Evolutionary conservation across 1,140 invertebrate genomes (phyloP).

Genomic region (Meloidogyne floridensis): DNA sequence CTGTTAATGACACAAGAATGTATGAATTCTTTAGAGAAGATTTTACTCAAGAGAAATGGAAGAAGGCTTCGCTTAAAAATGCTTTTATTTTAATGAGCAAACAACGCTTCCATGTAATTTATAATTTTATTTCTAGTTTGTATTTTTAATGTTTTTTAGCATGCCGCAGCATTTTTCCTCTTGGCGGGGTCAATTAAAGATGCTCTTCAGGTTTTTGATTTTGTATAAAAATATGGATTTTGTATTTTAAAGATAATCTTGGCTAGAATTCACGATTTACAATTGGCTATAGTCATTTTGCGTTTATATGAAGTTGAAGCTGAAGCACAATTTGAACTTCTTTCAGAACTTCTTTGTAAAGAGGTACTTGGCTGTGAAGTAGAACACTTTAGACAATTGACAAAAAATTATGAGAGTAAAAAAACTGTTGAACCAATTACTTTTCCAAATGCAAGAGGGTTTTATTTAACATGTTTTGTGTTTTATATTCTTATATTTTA

Average conservation of each 20-base stretch:
- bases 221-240: conserved; percentile 19
- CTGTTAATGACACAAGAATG: conserved; percentile 84
- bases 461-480: conserved; percentile 10
- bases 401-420: conserved; percentile 67
- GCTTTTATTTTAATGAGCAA: conserved; percentile 92
- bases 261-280: conserved; percentile 89
- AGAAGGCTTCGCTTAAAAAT: conserved; percentile 94
- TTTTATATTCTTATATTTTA: conserved; percentile 63
- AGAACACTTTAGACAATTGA: conserved; percentile 67
- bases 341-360: conserved; percentile 57
- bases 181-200: conserved; percentile 88
- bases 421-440: conserved; percentile 3
- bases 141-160: conserved; percentile 66
- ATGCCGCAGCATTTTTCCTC: conserved; percentile 86
- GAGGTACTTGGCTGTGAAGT: conserved; percentile 55
- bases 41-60: conserved; percentile 85
- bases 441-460: conserved; percentile 45
- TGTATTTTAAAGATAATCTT: conserved; percentile 75
- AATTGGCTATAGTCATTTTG: conserved; percentile 90
- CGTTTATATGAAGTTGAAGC: conserved; percentile 80
- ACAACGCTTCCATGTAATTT: conserved; percentile 79
- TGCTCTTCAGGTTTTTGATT: conserved; percentile 79
- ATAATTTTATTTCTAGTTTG: background rate
- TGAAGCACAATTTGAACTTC: conserved; percentile 53
- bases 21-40: conserved; percentile 91